A percentile compares a stretch with the other conserved stretches of the same genome.
These are phyloP conservation scores for Triplophysa bombifrons DNA, from an alignment of 2,797 vertebrate species.

Conservation along the genomic window DNA sequence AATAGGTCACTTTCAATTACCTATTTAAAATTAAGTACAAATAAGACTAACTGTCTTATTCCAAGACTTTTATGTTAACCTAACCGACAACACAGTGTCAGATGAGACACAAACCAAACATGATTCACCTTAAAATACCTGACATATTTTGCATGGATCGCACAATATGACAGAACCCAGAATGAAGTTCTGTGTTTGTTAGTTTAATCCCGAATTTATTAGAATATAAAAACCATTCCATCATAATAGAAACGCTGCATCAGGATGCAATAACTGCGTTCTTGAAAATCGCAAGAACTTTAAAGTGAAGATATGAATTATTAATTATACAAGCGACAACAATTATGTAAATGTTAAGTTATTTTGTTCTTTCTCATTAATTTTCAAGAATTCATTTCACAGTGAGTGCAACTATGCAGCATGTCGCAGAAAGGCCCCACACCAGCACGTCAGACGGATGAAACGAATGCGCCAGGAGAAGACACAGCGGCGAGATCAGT, in stretches of 20 bases:
- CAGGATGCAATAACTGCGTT: not conserved
- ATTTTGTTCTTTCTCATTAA: not conserved
- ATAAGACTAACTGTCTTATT: not conserved
- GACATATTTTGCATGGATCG: not conserved
- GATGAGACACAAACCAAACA: not conserved
- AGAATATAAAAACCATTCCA: not conserved
- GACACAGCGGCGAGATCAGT: conserved; percentile 4
- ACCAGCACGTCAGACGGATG: conserved; percentile 7
- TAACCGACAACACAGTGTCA: not conserved
- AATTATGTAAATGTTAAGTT: not conserved
- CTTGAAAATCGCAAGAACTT: not conserved
- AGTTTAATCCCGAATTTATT: no score
- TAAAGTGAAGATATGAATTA: not conserved
- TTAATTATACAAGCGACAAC: not conserved
- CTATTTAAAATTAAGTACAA: not conserved
- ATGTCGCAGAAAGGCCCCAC: conserved; percentile 7
- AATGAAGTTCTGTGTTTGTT: no score
- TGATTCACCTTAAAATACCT: no score
- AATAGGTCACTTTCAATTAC: no score
- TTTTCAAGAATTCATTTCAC: not conserved
- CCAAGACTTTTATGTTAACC: not conserved
- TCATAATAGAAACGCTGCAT: not conserved
- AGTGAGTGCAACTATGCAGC: conserved; percentile 6
- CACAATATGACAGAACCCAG: no score
- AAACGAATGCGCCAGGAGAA: conserved; percentile 29